Base-by-base conservation (phyloP, 1,140 invertebrate genomes). In the Drosophila bipectinata region DNA sequence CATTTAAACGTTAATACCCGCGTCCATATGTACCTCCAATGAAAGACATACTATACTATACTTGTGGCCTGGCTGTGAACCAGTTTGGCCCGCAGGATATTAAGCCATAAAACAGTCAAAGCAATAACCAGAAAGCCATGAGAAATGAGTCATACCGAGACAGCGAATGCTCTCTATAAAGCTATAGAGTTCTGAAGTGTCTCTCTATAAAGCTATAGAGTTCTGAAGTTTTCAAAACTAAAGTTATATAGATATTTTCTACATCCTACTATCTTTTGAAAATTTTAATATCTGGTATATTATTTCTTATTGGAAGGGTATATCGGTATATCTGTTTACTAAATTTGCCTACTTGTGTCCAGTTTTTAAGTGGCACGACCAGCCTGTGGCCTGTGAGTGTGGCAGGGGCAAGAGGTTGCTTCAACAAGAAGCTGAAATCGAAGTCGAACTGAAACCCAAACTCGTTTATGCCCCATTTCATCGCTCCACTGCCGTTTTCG, bases 21-120 rank as follows among this genome's bases (percentile, higher is more conserved):
- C 26, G 47, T 54, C 37, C 54, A 61, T 60, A 55, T 55, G 39
- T 37, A 68, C 18, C 18, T 18, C 18, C 18, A 18, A 18, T 18
- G 18, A 18, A 18, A 18, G 18, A 18, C 18, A 18, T 18, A 18
- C 18, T 18, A 18, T 18, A 18, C 18, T 18, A 18, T 18, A 18
- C 18, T 57, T 12, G 8, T n/a, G 30, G 15, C 28, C 62, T 67
- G 51, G 34, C 39, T 67, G 15, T 85, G 81, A 84, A 84, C 80
- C 81, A 84, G 80, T 84, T 84, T 83, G 80, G 34, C 45, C 81
- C 63, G 72, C 81, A 84, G 80, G 80, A 84, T 84, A 84, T 84
- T 84, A 77, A 84, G 77, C 81, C 62, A 84, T 84, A 80, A 84
- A 80, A 66, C 63, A 66, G 52, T 77, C 76, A 66, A 56, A 59